A percentile compares a stretch with the other conserved stretches of the same genome.
These are phyloP conservation scores for Agonopterix alstromeriana DNA, from an alignment of 2,888 invertebrate genomes.

Conservation along the genomic window DNA sequence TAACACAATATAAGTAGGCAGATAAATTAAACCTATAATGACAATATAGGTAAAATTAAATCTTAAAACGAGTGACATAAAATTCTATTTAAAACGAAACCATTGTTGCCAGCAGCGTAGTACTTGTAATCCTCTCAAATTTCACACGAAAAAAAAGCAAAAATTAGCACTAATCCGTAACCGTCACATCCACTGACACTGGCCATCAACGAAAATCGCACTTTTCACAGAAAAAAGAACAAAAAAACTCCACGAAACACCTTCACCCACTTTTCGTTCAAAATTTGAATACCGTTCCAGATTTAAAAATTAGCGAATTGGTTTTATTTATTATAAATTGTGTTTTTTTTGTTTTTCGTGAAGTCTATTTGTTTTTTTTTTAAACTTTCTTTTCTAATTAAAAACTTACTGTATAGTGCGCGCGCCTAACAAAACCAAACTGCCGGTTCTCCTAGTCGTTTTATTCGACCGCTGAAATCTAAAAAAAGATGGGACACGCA, in stretches of 20 bases:
- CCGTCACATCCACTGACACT: constrained; percentile 8
- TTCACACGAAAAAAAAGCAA: constrained; percentile 4
- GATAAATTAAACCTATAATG: no score
- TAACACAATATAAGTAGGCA: no score
- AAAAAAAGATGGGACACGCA: constrained; percentile 66
- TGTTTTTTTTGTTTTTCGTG: constrained; percentile 2
- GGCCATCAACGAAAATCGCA: constrained; percentile 12
- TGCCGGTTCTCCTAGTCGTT: constrained; percentile 41
- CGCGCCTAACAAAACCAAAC: constrained; percentile 63
- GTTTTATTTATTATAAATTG: not conserved
- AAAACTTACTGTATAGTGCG: constrained; percentile 63
- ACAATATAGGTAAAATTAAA: no score
- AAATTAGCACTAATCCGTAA: constrained; percentile 4
- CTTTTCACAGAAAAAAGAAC: constrained; percentile 10
- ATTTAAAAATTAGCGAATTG: not conserved
- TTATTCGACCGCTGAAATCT: constrained; percentile 58
- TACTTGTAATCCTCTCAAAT: not conserved
- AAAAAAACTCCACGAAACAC: constrained; percentile 9
- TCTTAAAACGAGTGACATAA: no score
- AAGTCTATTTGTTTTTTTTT: constrained; percentile 13
- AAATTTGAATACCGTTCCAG: constrained; percentile 7
- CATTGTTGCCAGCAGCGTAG: no score
- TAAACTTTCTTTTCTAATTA: constrained; percentile 20
- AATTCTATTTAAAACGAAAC: no score
- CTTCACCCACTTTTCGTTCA: constrained; percentile 12